Evolutionary conservation across 2,113 vertebrate species (phyloP).

Genomic region (Jacana jacana): DNA sequence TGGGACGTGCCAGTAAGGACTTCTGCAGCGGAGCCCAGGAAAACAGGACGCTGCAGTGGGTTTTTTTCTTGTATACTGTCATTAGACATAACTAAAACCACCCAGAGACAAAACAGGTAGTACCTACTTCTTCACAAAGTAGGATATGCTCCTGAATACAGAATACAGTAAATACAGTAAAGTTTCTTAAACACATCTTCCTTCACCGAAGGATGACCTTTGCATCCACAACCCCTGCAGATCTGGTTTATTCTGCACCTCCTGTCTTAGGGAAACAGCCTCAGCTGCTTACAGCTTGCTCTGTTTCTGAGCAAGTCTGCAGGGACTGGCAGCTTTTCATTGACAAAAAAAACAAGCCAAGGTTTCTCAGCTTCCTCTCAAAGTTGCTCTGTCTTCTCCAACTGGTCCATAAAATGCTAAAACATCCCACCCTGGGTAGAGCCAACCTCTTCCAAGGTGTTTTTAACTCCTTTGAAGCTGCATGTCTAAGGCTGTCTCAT

Average conservation of each 20-base stretch:
- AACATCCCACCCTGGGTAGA: neutral
- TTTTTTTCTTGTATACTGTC: neutral
- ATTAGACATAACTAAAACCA: neutral
- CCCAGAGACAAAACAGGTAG: neutral
- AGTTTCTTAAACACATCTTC: neutral
- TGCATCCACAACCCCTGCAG: neutral
- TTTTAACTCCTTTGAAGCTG: neutral
- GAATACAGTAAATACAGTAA: neutral
- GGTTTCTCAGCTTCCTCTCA: conserved; percentile 2
- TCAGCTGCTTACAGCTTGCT: neutral
- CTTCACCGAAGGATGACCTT: neutral
- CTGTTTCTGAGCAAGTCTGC: neutral
- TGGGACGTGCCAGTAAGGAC: neutral
- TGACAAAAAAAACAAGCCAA: neutral
- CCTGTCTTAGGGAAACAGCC: neutral
- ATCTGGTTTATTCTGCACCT: neutral
- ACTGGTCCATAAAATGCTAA: neutral
- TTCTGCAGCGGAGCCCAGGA: neutral
- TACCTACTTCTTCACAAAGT: neutral
- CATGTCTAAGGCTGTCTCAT: neutral
- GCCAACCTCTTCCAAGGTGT: neutral
- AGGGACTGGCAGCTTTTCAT: conserved; percentile 10
- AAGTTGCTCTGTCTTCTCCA: neutral
- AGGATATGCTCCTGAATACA: neutral
- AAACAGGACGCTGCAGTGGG: neutral